Conservation (phyloP, 1,140 invertebrate genomes). For the Lepidurus arcticus region DNA sequence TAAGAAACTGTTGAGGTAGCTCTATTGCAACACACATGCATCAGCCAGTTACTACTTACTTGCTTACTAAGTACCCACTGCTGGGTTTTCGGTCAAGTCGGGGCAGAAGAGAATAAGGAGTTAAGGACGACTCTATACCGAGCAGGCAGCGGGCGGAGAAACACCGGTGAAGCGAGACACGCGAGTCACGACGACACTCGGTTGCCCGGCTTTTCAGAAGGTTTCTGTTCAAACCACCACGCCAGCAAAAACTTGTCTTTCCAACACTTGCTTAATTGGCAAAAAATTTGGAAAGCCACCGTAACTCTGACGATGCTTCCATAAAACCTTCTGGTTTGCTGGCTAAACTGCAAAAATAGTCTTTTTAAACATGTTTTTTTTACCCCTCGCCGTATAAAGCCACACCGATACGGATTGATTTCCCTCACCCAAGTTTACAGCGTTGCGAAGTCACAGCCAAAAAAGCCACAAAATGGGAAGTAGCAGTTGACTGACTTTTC, state of each 20-base stretch:
- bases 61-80: too few relatives aligned
- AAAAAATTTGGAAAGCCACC: background rate
- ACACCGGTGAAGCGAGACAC: background rate
- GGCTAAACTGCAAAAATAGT: background rate
- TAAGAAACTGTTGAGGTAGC: too few relatives aligned
- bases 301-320: background rate
- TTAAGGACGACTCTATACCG: background rate
- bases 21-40: too few relatives aligned
- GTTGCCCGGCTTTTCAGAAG: background rate
- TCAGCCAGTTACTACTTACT: too few relatives aligned
- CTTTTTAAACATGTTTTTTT: background rate
- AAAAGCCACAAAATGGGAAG: too few relatives aligned
- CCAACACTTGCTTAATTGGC: constrained; percentile 18
- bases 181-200: background rate
- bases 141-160: background rate
- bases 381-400: background rate
- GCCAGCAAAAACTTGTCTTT: constrained; percentile 8
- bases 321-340: background rate
- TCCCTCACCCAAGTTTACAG: too few relatives aligned
- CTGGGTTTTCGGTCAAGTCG: too few relatives aligned
- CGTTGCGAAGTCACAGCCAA: too few relatives aligned
- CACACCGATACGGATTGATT: background rate
- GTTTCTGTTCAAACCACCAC: background rate
- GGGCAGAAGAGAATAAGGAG: too few relatives aligned
- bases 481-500: too few relatives aligned